A percentile compares a stretch with the other conserved stretches of the same genome.
Conservation (phyloP, 2,113 vertebrate genomes). For the Setophaga petechia region DNA sequence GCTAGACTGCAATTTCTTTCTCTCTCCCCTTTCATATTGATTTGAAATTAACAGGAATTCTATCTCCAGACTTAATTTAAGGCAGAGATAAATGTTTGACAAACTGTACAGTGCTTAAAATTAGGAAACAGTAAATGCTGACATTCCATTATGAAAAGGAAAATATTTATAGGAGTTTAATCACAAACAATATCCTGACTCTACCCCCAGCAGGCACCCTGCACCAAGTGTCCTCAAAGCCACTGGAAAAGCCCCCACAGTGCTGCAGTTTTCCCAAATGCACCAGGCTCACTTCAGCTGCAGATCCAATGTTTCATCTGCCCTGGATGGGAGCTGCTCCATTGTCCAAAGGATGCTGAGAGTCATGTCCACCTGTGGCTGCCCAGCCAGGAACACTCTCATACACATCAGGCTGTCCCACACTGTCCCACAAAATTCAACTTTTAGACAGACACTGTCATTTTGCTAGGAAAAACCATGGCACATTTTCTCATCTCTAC, state of each 20-base stretch:
- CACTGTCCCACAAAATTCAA: background rate
- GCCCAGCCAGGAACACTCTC: background rate
- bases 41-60: conserved; percentile 55
- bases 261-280: background rate
- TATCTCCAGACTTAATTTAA: conserved; percentile 23
- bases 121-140: conserved; percentile 14
- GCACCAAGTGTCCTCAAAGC: background rate
- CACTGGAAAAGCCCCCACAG: background rate
- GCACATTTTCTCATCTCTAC: background rate
- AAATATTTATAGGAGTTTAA: background rate
- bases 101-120: conserved; percentile 16
- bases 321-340: background rate
- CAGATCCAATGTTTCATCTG: background rate
- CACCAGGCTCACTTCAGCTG: background rate
- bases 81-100: conserved; percentile 5
- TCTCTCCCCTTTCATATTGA: background rate
- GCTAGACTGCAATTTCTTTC: conserved; percentile 18
- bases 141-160: background rate
- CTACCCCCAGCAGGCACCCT: rapidly evolving
- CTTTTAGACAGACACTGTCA: background rate
- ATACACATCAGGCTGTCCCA: background rate
- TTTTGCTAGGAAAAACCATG: background rate
- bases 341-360: background rate
- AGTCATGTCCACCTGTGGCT: rapidly evolving
- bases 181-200: background rate